Base-by-base conservation (phyloP, 2,113 vertebrate species). In the Alouatta palliata region DNA sequence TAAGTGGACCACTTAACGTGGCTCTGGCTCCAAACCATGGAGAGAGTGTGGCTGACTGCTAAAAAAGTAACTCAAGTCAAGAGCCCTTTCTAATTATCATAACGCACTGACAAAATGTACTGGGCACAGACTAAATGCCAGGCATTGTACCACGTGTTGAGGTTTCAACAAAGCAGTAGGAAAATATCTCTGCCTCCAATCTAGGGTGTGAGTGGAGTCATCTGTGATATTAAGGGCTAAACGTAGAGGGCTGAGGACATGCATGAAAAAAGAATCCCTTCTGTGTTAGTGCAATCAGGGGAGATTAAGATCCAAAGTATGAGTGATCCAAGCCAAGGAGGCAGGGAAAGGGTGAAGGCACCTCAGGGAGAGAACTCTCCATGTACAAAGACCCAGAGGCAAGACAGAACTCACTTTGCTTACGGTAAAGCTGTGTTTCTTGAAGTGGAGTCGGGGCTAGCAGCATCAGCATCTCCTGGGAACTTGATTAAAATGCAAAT, bases 301-400 rank as follows among this genome's bases (percentile, higher is more conserved):
- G 8, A 43, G n/a, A 75, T 17, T 0, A 4, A 88, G 54, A 71
- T 2, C 4, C 1, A 0, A 49, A 37, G 32, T 12, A 2, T 32
- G 47, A 68, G 19, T 25, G 21, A 47, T 10, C 9, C 13, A 37
- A 49, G 68, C 16, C 66, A 9, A 35, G 9, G 35, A 80, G 61
- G 64, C 27, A 10, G 54, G 3, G 68, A 8, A 32, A 32, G 13
- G 25, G 20, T 49, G 25, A 20, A 19, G 54, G 8, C 30, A 4
- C 20, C 25, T 8, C 17, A 37, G 21, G 61, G 19, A 81, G 23
- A 64, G 21, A 32, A 12, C 8, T 21, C 17, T 37, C 35, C 56
- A 5, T 0, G 3, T 61, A 4, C 30, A 19, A 79, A 87, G 49
- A 73, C 11, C 7, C 35, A 75, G 70, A 35, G 32, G 70, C 6